A percentile compares a stretch with the other conserved stretches of the same genome.
Conservation (phyloP, 2,888 invertebrate genomes). For the Sphaerophoria rueppellii region DNA sequence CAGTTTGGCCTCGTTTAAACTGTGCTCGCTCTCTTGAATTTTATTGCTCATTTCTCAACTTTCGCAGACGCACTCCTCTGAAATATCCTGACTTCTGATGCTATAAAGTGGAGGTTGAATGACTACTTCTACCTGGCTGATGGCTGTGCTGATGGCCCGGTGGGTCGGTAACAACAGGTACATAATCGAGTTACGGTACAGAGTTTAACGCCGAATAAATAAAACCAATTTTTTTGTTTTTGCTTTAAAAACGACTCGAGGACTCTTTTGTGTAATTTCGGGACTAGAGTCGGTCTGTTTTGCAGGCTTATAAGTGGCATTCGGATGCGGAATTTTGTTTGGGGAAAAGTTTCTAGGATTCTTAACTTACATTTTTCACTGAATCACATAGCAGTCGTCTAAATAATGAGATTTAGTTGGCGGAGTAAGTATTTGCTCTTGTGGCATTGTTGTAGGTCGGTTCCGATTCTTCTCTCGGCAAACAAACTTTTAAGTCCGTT, state of each 20-base stretch:
- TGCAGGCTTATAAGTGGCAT: background rate
- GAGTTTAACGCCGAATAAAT: conserved; percentile 63
- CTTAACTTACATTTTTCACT: conserved; percentile 3
- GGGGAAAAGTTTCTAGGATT: conserved; percentile 48
- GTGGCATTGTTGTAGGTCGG: conserved; percentile 28
- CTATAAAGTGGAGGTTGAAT: background rate
- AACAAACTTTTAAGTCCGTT: conserved; percentile 45
- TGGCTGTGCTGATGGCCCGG: background rate
- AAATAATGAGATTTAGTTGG: conserved; percentile 26
- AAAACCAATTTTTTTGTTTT: conserved; percentile 60
- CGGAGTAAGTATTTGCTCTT: conserved; percentile 4
- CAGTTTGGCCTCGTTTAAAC: conserved; percentile 56
- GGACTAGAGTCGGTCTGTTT: conserved; percentile 22
- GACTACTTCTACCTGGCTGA: background rate
- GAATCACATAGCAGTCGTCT: background rate
- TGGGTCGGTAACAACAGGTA: conserved; percentile 49
- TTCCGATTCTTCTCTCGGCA: background rate
- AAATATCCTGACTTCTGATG: background rate
- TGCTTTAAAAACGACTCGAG: conserved; percentile 18
- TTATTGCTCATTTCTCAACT: conserved; percentile 17
- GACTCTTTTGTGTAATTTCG: conserved; percentile 34
- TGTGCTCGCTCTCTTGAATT: conserved; percentile 37
- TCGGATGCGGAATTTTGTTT: background rate
- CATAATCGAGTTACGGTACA: conserved; percentile 61
- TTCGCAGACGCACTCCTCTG: conserved; percentile 52